Evolutionary conservation across 1,140 invertebrate species (phyloP).

Genomic region (Brachionus sp.): DNA sequence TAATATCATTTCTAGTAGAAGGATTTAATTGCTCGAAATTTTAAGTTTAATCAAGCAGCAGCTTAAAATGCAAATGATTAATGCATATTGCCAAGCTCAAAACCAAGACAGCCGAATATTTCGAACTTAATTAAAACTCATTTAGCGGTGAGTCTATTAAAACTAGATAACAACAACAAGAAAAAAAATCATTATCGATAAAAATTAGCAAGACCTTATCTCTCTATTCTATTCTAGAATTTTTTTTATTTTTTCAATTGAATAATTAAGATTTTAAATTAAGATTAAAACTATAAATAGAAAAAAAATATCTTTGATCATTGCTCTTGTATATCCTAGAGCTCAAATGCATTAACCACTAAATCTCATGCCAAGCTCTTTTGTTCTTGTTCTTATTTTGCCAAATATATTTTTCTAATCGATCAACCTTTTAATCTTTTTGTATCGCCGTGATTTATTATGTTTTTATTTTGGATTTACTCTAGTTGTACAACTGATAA

Average conservation of each 20-base stretch:
- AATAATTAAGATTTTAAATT: slow-evolving; percentile 13
- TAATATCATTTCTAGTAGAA: slow-evolving; percentile 10
- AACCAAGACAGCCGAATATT: slow-evolving; percentile 2
- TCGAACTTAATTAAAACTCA: slow-evolving; percentile 26
- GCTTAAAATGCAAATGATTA: background rate
- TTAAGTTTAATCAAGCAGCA: background rate
- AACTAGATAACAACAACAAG: background rate
- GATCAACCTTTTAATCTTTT: background rate
- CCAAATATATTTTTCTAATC: background rate
- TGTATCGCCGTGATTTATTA: background rate
- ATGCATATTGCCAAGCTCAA: slow-evolving; percentile 2
- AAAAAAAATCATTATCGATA: background rate
- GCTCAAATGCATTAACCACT: slow-evolving; percentile 28
- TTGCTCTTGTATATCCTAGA: slow-evolving; percentile 24
- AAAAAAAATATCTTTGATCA: background rate
- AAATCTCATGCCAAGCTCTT: slow-evolving; percentile 27
- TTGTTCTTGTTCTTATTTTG: background rate
- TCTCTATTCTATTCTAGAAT: background rate
- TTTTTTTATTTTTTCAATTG: background rate
- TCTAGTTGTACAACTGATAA: background rate
- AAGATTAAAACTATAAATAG: background rate
- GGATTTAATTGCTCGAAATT: slow-evolving; percentile 16
- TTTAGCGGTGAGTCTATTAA: background rate
- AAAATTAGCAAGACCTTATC: slow-evolving; percentile 2
- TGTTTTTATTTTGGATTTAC: slow-evolving; percentile 19